These are phyloP conservation scores for Pinna nobilis DNA, from an alignment of 1,140 invertebrate genomes.

Conservation along the genomic window DNA sequence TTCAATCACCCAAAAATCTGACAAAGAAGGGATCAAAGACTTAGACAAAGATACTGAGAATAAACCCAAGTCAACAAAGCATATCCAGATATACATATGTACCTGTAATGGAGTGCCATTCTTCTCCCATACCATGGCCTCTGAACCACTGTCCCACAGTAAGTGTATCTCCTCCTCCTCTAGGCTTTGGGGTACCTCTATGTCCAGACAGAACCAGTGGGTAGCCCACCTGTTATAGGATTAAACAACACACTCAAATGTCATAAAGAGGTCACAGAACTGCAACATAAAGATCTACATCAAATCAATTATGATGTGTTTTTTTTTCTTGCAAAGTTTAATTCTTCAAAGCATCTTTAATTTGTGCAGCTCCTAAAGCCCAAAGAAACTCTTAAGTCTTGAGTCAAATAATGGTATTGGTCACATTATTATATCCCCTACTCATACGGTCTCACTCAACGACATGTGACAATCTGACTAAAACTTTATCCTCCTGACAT, in stretches of 20 bases:
- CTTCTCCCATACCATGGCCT: constrained; percentile 70
- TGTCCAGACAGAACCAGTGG: constrained; percentile 75
- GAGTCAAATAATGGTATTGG: no score
- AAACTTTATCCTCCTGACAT: no score
- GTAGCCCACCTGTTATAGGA: constrained; percentile 77
- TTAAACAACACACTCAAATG: neutral
- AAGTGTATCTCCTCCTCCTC: constrained; percentile 61
- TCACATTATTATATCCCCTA: no score
- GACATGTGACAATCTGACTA: no score
- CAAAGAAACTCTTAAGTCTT: no score
- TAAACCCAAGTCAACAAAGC: neutral
- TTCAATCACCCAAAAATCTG: neutral
- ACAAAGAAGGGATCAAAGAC: neutral
- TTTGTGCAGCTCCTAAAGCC: no score
- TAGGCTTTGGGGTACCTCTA: constrained; percentile 64
- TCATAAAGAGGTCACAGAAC: no score
- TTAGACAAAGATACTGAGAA: neutral
- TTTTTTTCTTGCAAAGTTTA: no score
- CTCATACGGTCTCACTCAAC: no score
- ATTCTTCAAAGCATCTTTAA: no score
- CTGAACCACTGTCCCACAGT: constrained; percentile 69
- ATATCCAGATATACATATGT: neutral
- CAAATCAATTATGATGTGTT: no score
- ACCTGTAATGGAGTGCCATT: constrained; percentile 67
- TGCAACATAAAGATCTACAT: no score